Evolutionary conservation across 2,888 invertebrate genomes (phyloP), one percentile per base, ranked within the genome.

Genomic region (Aradus depressus): DNA sequence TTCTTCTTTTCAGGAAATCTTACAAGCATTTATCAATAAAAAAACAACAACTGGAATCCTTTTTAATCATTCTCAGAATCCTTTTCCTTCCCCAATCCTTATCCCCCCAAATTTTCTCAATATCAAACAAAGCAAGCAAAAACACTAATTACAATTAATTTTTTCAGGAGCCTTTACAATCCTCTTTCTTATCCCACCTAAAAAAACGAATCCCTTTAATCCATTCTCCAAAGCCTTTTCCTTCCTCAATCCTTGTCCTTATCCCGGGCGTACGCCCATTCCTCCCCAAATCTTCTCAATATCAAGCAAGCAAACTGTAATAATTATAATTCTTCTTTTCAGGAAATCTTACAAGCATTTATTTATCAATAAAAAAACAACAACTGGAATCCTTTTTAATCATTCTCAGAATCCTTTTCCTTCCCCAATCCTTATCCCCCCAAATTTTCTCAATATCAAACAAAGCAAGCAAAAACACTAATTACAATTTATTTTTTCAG

Each of bases 41-140:
- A n/a, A n/a, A n/a, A n/a, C n/a, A n/a, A n/a, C n/a, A n/a, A n/a
- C n/a, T n/a, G n/a, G n/a, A n/a, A n/a, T n/a, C n/a, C n/a, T n/a
- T n/a, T n/a, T n/a, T n/a, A n/a, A n/a, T n/a, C n/a, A n/a, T n/a
- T n/a, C n/a, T n/a, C n/a, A n/a, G n/a, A n/a, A n/a, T 18, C 48
- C 26, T 6, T 42, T 12, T 19, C 48, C 37, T 47, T 47, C 19
- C 35, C 35, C 4, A n/a, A 8, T 25, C 48, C 48, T 26, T 22
- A 12, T 26, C 48, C 38, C 38, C 4, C 38, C 35, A 19, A 48
- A 48, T 18, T 37, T 14, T 16, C 39, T 39, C 14, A 25, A 39
- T 48, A 23, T 16, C 48, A 48, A 48, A 31, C 48, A 44, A 44
- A 32, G 16, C 25, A 44, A 26, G 22, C 16, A 16, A 22, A 31